Base-by-base conservation (phyloP, 2,797 vertebrate genomes). In the Hemibagrus guttatus region DNA sequence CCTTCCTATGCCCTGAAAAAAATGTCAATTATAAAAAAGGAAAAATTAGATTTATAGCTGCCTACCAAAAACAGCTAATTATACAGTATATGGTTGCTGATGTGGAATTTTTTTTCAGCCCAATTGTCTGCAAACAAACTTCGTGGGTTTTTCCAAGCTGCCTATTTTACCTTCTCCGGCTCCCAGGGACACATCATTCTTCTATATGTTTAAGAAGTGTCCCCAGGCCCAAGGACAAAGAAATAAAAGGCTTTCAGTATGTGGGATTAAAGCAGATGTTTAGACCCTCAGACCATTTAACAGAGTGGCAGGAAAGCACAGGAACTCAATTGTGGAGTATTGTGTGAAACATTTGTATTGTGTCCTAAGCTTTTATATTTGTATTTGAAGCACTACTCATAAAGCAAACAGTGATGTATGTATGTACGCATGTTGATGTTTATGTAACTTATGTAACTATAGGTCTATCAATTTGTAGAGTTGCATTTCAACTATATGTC, bases 61-160 rank as follows among this genome's bases (percentile, higher is more conserved):
- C 92, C 92, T 95, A 94, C 89, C 92, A 93, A 93, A 94, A 95
- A 85, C 89, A 94, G 93, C 92, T 94, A 94, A 95, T 95, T 95
- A 95, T 91, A 63, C 14, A 81, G 21, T 81, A 95, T 93, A 95
- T 92, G 93, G 93, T 93, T 83, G 81, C 91, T 92, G 92, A 93
- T 92, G 93, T 93, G 93, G 93, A 95, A 46, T 92, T 92, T 39
- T 93, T 93, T 94, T 93, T 92, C 93, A 54, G 84, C 90, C 76
- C 72, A 91, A 91, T 92, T 91, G 91, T 92, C 93, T 93, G 93
- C 93, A 93, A 94, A 92, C 93, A 92, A 93, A 94, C 92, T 92
- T 90, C 93, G 94, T 9, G 94, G 94, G 95, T 95, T 93, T 95
- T 93, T 91, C 85, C 91, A 93, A 95, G 91, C 94, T 93, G 94